Base-by-base conservation (phyloP, 2,113 vertebrate genomes). In the Hemicordylus capensis region DNA sequence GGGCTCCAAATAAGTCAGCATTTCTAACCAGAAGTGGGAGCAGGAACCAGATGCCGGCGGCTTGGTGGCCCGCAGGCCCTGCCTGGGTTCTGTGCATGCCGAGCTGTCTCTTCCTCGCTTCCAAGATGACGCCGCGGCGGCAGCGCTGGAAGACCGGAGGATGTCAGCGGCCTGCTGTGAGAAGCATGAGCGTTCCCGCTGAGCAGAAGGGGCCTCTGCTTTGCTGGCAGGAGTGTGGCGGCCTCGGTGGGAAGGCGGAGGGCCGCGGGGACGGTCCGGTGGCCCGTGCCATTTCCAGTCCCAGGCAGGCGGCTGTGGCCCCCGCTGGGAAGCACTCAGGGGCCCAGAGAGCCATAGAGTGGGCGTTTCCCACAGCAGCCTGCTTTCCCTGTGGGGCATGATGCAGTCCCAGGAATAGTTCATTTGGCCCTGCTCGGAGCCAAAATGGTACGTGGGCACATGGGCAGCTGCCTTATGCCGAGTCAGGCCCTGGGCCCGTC, bases 41-140 rank as follows among this genome's bases (percentile, higher is more conserved):
- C 86, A 84, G 87, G 91, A 90, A 91, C 89, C 94, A 94, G 94
- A 92, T 95, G 94, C 87, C 87, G 89, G 89, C 94, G 90, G 64
- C 90, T 85, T 87, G 73, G 93, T 86, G 88, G 88, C 6, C 85
- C 93, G 93, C 31, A 0, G 87, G 83, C 87, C n/a, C n/a, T 59
- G 66, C 88, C 63, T 83, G 61, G 51, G 24, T 9, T 15, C 44
- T 37, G 6, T n/a, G 26, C 22, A 3, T 17, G 4, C 14, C 34
- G 4, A 37, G 37, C 22, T 2, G 56, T 42, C n/a, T 72, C n/a
- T 20, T 28, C 42, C 37, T 20, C 34, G 34, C 39, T 73, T 83
- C 44, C 4, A 6, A 58, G 54, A n/a, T n/a, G n/a, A n/a, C n/a
- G n/a, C n/a, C n/a, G n/a, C n/a, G n/a, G n/a, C 58, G 2, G 15